A percentile compares a stretch with the other conserved stretches of the same genome.
phyloP scores from a whole-genome alignment of 30 jellyfish, hydroid and myxozoan species.

The Turritopsis dohrnii region DNA sequence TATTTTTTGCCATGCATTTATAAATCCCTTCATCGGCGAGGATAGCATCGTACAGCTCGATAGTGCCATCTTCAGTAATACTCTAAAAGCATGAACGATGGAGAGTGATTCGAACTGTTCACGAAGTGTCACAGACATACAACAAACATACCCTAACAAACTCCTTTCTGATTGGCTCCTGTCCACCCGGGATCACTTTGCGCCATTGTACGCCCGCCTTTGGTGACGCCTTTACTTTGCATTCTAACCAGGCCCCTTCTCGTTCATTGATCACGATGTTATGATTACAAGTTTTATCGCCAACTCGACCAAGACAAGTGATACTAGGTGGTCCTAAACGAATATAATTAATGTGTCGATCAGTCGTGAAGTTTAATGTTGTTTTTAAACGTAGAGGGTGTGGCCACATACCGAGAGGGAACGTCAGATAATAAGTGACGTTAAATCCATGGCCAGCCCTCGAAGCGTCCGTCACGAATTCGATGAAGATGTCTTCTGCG shows the following conservation, averaged over 20 bases:
- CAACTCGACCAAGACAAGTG: background rate
- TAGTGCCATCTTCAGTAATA: slow-evolving; percentile 1
- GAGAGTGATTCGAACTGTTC: background rate
- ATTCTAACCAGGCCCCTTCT: background rate
- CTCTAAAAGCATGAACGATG: slow-evolving; percentile 3
- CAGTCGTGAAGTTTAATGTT: background rate
- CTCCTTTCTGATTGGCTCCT: background rate
- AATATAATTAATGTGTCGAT: too few relatives aligned
- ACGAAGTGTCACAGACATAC: too few relatives aligned
- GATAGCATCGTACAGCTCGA: background rate
- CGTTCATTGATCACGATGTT: background rate
- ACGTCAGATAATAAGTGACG: background rate
- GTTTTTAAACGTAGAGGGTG: background rate
- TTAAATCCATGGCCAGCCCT: background rate
- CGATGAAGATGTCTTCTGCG: background rate
- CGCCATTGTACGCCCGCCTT: slow-evolving; percentile 7
- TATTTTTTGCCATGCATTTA: slow-evolving; percentile 24
- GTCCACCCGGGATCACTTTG: background rate
- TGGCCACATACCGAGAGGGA: slow-evolving; percentile 6
- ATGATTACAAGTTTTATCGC: background rate
- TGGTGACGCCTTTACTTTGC: background rate
- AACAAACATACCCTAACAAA: background rate
- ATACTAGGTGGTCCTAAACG: slow-evolving; percentile 14
- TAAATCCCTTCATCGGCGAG: slow-evolving; percentile 22
- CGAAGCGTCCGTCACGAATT: background rate